Percentiles rank a stretch among this genome's conserved stretches.
phyloP scores from a whole-genome alignment of 2,797 vertebrate species.

The Trachops cirrhosus region DNA sequence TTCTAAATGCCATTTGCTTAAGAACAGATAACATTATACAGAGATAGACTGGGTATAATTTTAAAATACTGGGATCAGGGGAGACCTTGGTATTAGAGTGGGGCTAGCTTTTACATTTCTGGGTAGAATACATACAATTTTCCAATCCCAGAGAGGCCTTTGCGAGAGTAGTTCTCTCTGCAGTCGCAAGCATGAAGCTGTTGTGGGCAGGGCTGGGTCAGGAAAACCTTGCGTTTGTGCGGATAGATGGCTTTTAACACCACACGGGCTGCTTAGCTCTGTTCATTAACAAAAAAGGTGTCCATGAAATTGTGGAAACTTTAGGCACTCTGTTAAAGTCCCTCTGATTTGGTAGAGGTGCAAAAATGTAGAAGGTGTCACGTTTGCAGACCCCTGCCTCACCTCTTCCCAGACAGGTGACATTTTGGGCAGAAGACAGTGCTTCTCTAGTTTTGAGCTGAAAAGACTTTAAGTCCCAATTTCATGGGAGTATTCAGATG shows the following conservation, averaged over 20 bases:
- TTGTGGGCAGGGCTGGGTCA: not conserved
- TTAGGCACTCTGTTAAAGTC: not conserved
- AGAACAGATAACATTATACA: not conserved
- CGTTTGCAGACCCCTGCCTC: not conserved
- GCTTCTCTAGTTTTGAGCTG: not conserved
- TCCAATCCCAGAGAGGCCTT: not conserved
- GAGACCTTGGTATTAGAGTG: conserved; percentile 5
- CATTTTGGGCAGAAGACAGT: not conserved
- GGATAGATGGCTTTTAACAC: not conserved
- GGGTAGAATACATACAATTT: conserved; percentile 8
- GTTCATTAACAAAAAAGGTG: not conserved
- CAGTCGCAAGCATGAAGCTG: not conserved
- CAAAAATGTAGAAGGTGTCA: not conserved
- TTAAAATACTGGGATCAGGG: not conserved
- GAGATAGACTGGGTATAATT: not conserved
- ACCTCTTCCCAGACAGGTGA: not conserved
- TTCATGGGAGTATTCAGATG: not conserved
- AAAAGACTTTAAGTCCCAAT: not conserved
- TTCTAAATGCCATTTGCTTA: not conserved
- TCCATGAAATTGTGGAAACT: not conserved
- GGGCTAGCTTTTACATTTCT: not conserved
- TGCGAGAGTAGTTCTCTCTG: not conserved
- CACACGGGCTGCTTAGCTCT: not conserved
- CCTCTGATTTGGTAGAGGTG: not conserved
- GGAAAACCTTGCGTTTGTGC: not conserved